Evolutionary conservation across 1,140 invertebrate species (phyloP).

Genomic region (Asbolus verrucosus): DNA sequence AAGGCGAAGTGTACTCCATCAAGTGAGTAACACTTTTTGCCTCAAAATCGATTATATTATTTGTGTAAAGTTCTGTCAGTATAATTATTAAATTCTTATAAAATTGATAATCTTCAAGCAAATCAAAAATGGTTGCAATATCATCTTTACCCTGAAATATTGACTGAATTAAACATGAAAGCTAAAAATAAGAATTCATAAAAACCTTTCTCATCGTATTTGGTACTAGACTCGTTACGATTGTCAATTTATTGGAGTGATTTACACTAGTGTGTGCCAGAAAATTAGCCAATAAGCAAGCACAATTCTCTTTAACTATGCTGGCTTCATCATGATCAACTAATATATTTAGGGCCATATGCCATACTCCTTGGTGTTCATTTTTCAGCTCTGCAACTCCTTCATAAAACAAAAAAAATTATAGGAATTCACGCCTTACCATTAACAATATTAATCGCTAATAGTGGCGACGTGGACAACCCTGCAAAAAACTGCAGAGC

Average conservation of each 20-base stretch:
- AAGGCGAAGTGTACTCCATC: neutral
- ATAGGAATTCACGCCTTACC: too few relatives aligned
- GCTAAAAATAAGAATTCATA: neutral
- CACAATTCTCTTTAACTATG: constrained; percentile 65
- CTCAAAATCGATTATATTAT: constrained; percentile 6
- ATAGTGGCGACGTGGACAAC: constrained; percentile 63
- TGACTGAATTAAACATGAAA: neutral
- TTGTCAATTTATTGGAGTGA: neutral
- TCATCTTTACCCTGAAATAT: constrained; percentile 25
- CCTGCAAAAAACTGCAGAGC: constrained; percentile 67
- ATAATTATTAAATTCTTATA: constrained; percentile 23
- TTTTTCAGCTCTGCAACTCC: constrained; percentile 54
- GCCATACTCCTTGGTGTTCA: constrained; percentile 55
- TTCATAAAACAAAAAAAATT: constrained; percentile 48
- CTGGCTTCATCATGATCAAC: constrained; percentile 64
- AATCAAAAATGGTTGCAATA: constrained; percentile 15
- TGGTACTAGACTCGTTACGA: constrained; percentile 16
- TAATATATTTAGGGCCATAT: constrained; percentile 59
- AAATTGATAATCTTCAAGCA: constrained; percentile 46
- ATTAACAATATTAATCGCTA: constrained; percentile 64
- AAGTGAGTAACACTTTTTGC: neutral
- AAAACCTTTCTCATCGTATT: constrained; percentile 15
- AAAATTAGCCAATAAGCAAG: constrained; percentile 63
- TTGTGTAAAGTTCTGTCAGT: neutral
- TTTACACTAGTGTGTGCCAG: constrained; percentile 51